These are phyloP conservation scores for Myioborus miniatus DNA, from an alignment of 2,797 vertebrate species.

Conservation along the genomic window DNA sequence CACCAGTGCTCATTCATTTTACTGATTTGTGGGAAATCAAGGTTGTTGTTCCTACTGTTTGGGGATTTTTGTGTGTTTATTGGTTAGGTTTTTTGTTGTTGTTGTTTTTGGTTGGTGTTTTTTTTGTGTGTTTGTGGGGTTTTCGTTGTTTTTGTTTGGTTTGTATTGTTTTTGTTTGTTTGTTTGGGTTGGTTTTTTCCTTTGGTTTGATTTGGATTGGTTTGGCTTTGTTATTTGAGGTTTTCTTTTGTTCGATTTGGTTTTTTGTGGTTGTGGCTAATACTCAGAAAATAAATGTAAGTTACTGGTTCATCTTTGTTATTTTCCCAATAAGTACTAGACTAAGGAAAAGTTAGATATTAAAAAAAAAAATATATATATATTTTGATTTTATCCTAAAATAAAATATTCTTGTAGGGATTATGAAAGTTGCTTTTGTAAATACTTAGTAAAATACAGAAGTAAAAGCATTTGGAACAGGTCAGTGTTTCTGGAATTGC, in stretches of 20 bases:
- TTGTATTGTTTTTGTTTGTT: background rate
- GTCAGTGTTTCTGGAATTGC: background rate
- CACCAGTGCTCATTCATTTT: background rate
- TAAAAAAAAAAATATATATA: background rate
- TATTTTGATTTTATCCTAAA: background rate
- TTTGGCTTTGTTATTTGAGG: background rate
- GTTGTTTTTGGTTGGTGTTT: background rate
- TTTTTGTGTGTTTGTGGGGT: background rate
- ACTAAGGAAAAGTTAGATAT: background rate
- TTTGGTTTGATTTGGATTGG: background rate
- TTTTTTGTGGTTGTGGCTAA: background rate
- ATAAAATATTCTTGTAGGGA: background rate
- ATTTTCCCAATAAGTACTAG: background rate
- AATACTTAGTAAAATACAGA: background rate
- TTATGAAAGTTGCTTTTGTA: background rate
- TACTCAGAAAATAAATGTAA: background rate
- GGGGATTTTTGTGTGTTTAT: rapidly evolving
- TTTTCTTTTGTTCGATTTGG: background rate
- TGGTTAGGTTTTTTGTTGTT: rapidly evolving
- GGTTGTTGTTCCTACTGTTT: background rate
- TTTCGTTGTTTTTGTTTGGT: background rate
- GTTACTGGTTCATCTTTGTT: background rate
- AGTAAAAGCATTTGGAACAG: background rate
- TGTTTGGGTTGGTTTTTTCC: background rate
- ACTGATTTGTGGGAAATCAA: background rate